These are phyloP conservation scores for Vesta saturnalis DNA, from an alignment of 2,888 invertebrate species.

Conservation along the genomic window DNA sequence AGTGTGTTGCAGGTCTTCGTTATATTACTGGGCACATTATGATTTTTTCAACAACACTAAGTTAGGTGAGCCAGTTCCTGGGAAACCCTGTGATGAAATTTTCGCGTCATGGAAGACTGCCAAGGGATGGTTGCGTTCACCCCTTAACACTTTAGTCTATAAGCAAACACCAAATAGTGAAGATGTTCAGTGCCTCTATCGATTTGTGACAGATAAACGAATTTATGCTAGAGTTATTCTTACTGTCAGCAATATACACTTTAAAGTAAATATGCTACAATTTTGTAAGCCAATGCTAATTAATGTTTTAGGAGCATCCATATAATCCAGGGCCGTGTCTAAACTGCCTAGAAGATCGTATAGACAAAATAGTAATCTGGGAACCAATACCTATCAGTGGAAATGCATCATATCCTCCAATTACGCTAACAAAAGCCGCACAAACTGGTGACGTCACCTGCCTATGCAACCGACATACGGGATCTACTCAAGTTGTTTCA, in stretches of 20 bases:
- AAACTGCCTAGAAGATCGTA: constrained; percentile 87
- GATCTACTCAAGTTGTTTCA: constrained; percentile 67
- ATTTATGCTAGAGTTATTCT: constrained; percentile 84
- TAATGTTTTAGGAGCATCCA: constrained; percentile 70
- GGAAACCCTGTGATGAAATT: constrained; percentile 87
- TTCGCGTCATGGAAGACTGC: constrained; percentile 86
- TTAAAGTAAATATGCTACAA: constrained; percentile 72
- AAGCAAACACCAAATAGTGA: constrained; percentile 77
- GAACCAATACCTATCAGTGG: constrained; percentile 68
- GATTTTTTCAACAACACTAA: constrained; percentile 93
- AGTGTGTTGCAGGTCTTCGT: constrained; percentile 69
- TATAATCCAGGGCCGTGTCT: constrained; percentile 83
- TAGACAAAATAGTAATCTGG: constrained; percentile 85
- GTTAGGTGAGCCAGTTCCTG: constrained; percentile 82
- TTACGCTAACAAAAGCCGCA: constrained; percentile 66
- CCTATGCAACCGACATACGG: constrained; percentile 73
- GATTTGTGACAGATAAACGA: constrained; percentile 84
- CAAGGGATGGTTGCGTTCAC: constrained; percentile 81
- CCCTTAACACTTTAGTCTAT: constrained; percentile 87
- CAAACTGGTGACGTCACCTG: constrained; percentile 78
- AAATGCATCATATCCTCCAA: constrained; percentile 61
- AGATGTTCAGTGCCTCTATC: constrained; percentile 84
- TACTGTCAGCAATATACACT: constrained; percentile 80
- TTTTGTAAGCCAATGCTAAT: not conserved
- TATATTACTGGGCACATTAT: constrained; percentile 95